phyloP scores from a whole-genome alignment of 1,140 invertebrate species.

The Bombus confusus region DNA sequence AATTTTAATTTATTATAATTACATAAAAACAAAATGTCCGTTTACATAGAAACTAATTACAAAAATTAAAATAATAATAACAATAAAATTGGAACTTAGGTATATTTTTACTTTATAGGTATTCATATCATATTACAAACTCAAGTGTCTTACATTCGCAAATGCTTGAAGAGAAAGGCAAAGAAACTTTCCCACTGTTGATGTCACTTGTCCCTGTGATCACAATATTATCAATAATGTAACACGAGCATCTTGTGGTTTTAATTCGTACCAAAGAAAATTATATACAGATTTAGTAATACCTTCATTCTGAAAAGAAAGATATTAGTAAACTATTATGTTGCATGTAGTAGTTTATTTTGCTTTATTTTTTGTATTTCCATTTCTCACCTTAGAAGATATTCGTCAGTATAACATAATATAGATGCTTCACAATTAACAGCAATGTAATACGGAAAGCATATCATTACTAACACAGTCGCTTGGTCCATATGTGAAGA shows the following conservation, averaged over 20 bases:
- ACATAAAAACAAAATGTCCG: neutral
- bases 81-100: neutral
- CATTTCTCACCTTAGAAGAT: no score
- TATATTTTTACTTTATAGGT: fast-evolving
- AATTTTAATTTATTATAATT: neutral
- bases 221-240: constrained; percentile 38
- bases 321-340: no score
- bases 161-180: constrained; percentile 52
- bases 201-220: constrained; percentile 42
- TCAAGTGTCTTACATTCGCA: constrained; percentile 45
- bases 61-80: neutral
- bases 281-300: constrained; percentile 40
- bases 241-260: constrained; percentile 29
- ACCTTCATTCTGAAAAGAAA: constrained; percentile 32
- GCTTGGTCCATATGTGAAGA: constrained; percentile 7
- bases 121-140: neutral
- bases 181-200: constrained; percentile 53
- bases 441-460: no score
- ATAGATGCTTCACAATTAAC: no score
- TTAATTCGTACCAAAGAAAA: constrained; percentile 51
- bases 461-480: no score
- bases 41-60: neutral
- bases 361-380: no score
- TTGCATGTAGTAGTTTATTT: no score
- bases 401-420: no score